These are phyloP conservation scores for Ladona fulva DNA, from an alignment of 1,140 invertebrate genomes.

Conservation along the genomic window DNA sequence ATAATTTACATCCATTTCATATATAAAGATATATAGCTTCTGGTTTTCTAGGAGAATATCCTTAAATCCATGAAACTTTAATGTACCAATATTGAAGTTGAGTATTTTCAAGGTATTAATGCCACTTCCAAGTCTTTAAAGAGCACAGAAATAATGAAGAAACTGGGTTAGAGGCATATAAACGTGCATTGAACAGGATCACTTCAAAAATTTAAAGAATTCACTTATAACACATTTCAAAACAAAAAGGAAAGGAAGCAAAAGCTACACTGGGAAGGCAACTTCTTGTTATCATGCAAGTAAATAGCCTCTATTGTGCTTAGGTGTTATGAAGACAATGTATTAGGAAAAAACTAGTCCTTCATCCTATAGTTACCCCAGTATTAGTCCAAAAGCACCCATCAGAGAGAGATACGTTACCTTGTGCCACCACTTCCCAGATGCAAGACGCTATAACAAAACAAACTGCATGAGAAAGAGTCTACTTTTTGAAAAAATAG, in stretches of 20 bases:
- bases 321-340: constrained; percentile 8
- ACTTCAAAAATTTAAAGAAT: neutral
- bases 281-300: constrained; percentile 10
- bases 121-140: too few relatives aligned
- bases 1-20: too few relatives aligned
- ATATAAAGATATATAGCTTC: too few relatives aligned
- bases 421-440: constrained; percentile 51
- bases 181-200: too few relatives aligned
- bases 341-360: constrained; percentile 18
- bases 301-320: constrained; percentile 17
- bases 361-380: constrained; percentile 16
- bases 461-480: constrained; percentile 30
- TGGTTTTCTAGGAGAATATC: too few relatives aligned
- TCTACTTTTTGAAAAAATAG: neutral
- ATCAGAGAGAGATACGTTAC: constrained; percentile 36
- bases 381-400: constrained; percentile 24
- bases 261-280: neutral
- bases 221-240: neutral
- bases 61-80: too few relatives aligned
- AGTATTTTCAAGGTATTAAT: too few relatives aligned
- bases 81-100: too few relatives aligned
- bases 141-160: too few relatives aligned
- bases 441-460: constrained; percentile 49
- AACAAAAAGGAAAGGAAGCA: constrained; percentile 11
- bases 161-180: too few relatives aligned